These are phyloP conservation scores for Enteromius viviparus DNA, from an alignment of 2,797 vertebrate genomes.

Conservation along the genomic window DNA sequence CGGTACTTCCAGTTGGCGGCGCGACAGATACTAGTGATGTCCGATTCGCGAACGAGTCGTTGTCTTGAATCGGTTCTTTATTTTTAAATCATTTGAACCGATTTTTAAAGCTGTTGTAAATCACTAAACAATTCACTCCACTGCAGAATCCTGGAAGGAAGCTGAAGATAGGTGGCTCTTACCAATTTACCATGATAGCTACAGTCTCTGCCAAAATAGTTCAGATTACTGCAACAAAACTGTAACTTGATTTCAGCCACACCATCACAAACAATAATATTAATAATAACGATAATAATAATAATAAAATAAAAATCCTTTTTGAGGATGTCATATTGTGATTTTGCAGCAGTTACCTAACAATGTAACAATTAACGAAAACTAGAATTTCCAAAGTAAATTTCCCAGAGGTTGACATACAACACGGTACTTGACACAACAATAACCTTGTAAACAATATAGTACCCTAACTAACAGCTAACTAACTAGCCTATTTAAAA, in stretches of 20 bases:
- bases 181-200: background rate
- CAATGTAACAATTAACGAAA: background rate
- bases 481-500: background rate
- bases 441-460: background rate
- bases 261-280: background rate
- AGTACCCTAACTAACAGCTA: background rate
- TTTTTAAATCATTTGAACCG: background rate
- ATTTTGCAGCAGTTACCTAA: background rate
- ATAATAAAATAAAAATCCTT: background rate
- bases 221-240: background rate
- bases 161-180: background rate
- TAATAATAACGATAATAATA: background rate
- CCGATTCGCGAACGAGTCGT: slow-evolving; percentile 10
- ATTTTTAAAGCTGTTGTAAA: background rate
- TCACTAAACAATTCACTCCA: background rate
- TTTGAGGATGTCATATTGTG: background rate
- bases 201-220: background rate
- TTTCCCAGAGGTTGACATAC: background rate
- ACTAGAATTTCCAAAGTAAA: background rate
- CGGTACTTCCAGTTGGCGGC: slow-evolving; percentile 68
- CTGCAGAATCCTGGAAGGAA: background rate
- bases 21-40: slow-evolving; percentile 61
- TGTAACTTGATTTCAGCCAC: background rate
- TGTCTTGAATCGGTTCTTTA: slow-evolving; percentile 6
- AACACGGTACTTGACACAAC: background rate